Conservation (phyloP, 2,113 vertebrate genomes). For the Syrrhaptes paradoxus region DNA sequence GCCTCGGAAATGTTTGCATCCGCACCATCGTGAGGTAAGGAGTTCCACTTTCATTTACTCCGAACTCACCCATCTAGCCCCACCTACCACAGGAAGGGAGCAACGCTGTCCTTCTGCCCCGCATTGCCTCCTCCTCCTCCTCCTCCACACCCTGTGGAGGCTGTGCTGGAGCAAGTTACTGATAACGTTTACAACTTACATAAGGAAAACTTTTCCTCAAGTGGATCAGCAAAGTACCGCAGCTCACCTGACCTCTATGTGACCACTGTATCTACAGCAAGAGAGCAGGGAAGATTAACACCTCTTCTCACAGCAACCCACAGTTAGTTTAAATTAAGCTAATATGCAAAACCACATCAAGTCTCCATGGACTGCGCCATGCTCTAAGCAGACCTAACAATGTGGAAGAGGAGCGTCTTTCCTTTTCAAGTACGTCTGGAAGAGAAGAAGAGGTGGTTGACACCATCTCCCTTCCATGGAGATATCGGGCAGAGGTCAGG, state of each 20-base stretch:
- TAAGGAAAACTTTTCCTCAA: background rate
- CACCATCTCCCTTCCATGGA: background rate
- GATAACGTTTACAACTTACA: background rate
- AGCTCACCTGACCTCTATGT: background rate
- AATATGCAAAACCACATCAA: background rate
- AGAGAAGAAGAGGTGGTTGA: background rate
- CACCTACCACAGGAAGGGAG: background rate
- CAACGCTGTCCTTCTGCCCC: background rate
- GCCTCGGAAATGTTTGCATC: background rate
- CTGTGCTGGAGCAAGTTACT: background rate
- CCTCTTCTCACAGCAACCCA: background rate
- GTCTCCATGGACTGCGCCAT: background rate
- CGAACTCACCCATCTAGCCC: background rate
- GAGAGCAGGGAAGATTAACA: background rate
- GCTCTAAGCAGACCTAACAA: background rate
- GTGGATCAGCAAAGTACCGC: background rate
- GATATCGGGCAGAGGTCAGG: background rate
- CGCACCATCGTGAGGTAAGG: background rate
- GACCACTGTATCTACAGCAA: background rate
- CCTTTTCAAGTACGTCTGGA: background rate
- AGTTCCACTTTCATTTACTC: background rate
- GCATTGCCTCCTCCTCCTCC: background rate
- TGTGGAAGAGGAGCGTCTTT: background rate
- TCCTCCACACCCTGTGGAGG: background rate
- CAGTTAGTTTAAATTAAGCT: background rate